These are phyloP conservation scores for Procambarus clarkii DNA, from an alignment of 1,140 invertebrate genomes.

Conservation along the genomic window DNA sequence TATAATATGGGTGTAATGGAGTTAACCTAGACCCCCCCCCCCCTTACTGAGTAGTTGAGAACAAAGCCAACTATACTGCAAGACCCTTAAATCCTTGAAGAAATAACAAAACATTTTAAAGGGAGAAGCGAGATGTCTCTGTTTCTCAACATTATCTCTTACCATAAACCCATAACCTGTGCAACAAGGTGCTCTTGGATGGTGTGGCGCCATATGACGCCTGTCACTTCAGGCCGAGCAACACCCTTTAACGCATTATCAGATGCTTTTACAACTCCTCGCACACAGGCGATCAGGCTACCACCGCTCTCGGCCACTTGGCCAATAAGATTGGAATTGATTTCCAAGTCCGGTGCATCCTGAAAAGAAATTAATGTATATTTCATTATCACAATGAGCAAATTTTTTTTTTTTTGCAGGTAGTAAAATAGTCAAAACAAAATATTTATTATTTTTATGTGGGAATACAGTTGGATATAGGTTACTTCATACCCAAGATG, in stretches of 20 bases:
- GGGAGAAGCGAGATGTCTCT: no score
- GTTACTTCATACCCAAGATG: neutral
- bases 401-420: neutral
- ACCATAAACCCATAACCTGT: constrained; percentile 65
- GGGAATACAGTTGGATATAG: no score
- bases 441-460: neutral
- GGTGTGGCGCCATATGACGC: constrained; percentile 52
- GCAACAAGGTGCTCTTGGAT: constrained; percentile 61
- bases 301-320: constrained; percentile 6
- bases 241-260: constrained; percentile 27
- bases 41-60: no score
- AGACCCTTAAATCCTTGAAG: no score
- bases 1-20: no score
- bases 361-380: neutral
- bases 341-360: constrained; percentile 48
- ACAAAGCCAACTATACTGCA: no score
- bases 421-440: neutral
- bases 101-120: no score
- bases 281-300: constrained; percentile 37
- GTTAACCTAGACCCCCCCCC: no score
- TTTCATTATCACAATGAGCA: neutral
- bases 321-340: constrained; percentile 22
- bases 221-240: constrained; percentile 28
- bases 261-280: constrained; percentile 49
- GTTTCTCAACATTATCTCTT: neutral